phyloP scores from a whole-genome alignment of 1,140 invertebrate genomes.

The Drosophila navojoa region DNA sequence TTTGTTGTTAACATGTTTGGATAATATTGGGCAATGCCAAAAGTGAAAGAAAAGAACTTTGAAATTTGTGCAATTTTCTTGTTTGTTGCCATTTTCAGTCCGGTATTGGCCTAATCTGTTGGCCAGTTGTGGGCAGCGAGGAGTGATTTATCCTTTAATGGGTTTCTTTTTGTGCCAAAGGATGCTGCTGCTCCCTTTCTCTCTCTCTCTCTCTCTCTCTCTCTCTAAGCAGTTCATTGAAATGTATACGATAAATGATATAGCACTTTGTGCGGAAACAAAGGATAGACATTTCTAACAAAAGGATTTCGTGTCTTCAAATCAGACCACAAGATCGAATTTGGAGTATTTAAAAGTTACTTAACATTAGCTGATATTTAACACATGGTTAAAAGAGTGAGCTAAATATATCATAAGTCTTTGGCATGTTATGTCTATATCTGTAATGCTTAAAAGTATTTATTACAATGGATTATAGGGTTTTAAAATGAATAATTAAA shows the following conservation, averaged over 20 bases:
- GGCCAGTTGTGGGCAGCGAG: conserved; percentile 28
- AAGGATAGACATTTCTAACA: background rate
- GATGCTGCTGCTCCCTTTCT: conserved; percentile 7
- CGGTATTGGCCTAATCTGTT: conserved; percentile 33
- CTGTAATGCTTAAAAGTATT: too few species aligned
- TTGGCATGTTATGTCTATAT: background rate
- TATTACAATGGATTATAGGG: too few species aligned
- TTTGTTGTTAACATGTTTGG: conserved; percentile 37
- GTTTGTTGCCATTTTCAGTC: conserved; percentile 31
- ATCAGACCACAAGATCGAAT: conserved; percentile 10
- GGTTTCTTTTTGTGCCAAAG: conserved; percentile 21
- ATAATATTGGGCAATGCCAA: conserved; percentile 60
- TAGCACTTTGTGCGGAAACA: conserved; percentile 28
- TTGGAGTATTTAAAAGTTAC: background rate
- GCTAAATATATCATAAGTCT: background rate
- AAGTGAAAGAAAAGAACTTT: conserved; percentile 6
- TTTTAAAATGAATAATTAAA: too few species aligned
- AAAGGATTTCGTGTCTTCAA: conserved; percentile 5
- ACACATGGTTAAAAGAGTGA: conserved; percentile 10
- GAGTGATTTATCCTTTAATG: conserved; percentile 58
- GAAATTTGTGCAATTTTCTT: conserved; percentile 27
- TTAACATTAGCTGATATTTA: conserved; percentile 11
- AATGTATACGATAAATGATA: conserved; percentile 27
- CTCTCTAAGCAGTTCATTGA: conserved; percentile 19
- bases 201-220: too few species aligned